Evolutionary conservation across 2,113 vertebrate species (phyloP), one percentile per base, ranked within the genome.

Genomic region (Nematolebias whitei): DNA sequence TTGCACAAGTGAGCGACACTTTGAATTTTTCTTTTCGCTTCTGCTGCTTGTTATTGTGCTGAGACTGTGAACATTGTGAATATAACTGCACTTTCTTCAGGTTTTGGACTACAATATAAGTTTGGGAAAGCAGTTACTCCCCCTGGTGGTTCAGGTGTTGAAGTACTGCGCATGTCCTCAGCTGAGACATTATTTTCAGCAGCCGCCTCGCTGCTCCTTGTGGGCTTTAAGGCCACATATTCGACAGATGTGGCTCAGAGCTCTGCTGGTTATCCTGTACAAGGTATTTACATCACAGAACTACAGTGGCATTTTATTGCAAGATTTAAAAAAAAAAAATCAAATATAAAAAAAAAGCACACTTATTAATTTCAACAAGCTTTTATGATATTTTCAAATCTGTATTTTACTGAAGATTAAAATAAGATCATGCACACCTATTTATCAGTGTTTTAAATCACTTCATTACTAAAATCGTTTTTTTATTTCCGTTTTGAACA

Each of bases 21-120:
- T 23, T 50, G 60, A 13, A 23, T 14, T 4, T 43, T 19, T 40
- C 43, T 47, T 54, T 4, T 26, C 8, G 13, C 35, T 23, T n/a
- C 59, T 40, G 5, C 10, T 23, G 6, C 9, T 38, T 38, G 12
- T 12, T 5, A 6, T 23, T 58, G 11, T 15, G 11, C 24, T 57
- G 14, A 12, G 11, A 22, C 5, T 20, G 23, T 41, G 13, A 32
- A 54, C 24, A 44, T 6, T 41, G 16, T 62, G 3, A 29, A 39
- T 52, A 38, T 15, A 22, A 60, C 8, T 44, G 26, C 11, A 8
- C 71, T 41, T 85, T 12, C 88, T 91, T 68, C 86, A 99, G 98
- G 98, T 99, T 55, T 96, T 99, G 94, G 98, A 99, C 89, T 98
- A 98, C 86, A 99, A 99, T 77, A 99, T 99, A 49, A 85, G 92